Conservation (phyloP, 2,888 invertebrate species). For the Tortrix viridana region DNA sequence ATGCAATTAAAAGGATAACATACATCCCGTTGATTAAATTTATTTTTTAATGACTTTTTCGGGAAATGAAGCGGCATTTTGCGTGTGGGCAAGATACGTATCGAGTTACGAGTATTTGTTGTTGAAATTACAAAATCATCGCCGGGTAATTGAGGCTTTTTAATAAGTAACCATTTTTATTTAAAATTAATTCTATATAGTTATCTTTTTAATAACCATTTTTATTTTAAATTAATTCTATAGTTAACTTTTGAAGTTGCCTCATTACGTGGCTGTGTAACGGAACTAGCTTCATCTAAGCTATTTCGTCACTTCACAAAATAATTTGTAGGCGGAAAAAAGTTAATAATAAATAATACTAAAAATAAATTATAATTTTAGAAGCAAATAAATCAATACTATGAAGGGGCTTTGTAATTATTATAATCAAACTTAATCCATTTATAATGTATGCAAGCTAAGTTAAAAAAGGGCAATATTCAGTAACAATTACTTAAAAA, state of each 20-base stretch:
- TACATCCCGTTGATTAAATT: not conserved
- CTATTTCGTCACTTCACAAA: no score
- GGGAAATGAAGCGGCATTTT: constrained; percentile 6
- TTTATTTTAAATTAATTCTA: constrained; percentile 59
- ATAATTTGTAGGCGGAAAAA: no score
- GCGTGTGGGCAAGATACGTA: constrained; percentile 17
- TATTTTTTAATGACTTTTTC: constrained; percentile 1
- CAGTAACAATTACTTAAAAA: no score
- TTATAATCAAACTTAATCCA: no score
- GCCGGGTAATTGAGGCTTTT: constrained; percentile 30
- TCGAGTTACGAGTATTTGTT: constrained; percentile 21
- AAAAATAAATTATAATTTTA: no score
- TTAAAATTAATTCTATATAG: constrained; percentile 55
- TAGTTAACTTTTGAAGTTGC: constrained; percentile 60
- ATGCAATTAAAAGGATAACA: not conserved
- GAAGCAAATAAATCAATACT: no score
- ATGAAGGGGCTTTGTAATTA: no score
- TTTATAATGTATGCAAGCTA: no score
- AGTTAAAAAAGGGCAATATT: no score
- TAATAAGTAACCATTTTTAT: constrained; percentile 56
- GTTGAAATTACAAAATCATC: constrained; percentile 26
- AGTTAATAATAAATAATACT: no score
- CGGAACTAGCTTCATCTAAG: no score
- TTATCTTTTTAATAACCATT: constrained; percentile 61
- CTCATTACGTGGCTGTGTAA: constrained; percentile 61